Evolutionary conservation across 2,888 invertebrate species (phyloP).

Genomic region (Muschampia plurimacula): DNA sequence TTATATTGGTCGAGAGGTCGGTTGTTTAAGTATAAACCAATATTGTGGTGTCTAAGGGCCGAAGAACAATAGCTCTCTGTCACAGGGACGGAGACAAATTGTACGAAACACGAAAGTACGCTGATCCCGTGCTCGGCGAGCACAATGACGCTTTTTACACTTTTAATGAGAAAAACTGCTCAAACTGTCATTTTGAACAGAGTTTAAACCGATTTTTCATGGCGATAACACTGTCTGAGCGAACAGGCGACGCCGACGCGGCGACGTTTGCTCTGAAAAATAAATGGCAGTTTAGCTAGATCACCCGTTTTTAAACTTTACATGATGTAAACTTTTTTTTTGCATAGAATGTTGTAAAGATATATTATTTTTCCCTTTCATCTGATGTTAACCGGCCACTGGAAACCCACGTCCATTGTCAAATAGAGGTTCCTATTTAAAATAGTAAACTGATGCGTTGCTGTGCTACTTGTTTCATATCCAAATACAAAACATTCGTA

Average conservation of each 20-base stretch:
- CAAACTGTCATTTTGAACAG: conserved; percentile 17
- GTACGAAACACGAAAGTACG: conserved; percentile 53
- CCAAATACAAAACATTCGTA: too few relatives aligned
- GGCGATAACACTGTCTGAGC: conserved; percentile 10
- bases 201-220: conserved; percentile 18
- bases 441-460: too few relatives aligned
- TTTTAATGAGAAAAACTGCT: conserved; percentile 32
- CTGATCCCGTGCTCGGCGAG: conserved; percentile 44
- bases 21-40: conserved; percentile 63
- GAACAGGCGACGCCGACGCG: not conserved
- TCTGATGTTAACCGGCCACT: too few relatives aligned
- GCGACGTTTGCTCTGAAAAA: not conserved
- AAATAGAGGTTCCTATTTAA: too few relatives aligned
- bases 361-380: too few relatives aligned
- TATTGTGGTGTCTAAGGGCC: conserved; percentile 69
- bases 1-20: too few relatives aligned
- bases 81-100: conserved; percentile 74
- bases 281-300: not conserved
- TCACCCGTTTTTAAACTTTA: not conserved
- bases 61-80: conserved; percentile 75
- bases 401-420: too few relatives aligned
- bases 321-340: not conserved
- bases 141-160: conserved; percentile 35
- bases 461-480: too few relatives aligned
- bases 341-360: not conserved